These are phyloP conservation scores for Lasioglossum marginatum DNA, from an alignment of 2,888 invertebrate genomes.

Conservation along the genomic window DNA sequence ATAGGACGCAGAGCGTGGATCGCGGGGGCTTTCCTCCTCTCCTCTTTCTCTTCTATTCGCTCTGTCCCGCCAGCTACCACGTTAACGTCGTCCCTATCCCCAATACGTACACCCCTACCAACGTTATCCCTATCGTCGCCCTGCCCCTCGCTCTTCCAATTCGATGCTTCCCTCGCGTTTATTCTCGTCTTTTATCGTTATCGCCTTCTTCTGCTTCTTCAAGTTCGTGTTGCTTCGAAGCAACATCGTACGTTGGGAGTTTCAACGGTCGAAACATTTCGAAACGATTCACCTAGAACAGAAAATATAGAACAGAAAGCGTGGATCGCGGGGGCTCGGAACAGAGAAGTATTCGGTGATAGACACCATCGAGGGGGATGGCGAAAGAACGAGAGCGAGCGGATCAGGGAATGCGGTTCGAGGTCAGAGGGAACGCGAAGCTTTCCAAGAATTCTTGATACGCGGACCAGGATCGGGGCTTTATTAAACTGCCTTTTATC, in stretches of 20 bases:
- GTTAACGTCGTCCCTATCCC: not conserved
- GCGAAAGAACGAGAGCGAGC: constrained; percentile 22
- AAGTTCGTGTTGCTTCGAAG: no score
- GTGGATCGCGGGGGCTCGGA: not conserved
- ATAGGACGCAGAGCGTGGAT: not conserved
- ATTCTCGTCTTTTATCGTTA: no score
- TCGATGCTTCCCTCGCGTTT: not conserved
- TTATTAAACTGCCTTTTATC: constrained; percentile 78
- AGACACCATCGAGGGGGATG: constrained; percentile 33
- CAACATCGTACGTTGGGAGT: no score
- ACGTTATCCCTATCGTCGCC: not conserved
- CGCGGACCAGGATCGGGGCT: constrained; percentile 73
- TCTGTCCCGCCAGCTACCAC: no score
- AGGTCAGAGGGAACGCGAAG: constrained; percentile 74
- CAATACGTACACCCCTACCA: not conserved
- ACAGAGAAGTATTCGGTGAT: not conserved
- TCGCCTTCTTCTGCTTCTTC: not conserved
- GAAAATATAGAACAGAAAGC: not conserved
- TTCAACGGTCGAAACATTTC: no score
- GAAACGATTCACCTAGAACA: not conserved
- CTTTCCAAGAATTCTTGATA: constrained; percentile 81
- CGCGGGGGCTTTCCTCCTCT: not conserved
- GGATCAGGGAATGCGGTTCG: constrained; percentile 57
- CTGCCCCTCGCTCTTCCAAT: not conserved
- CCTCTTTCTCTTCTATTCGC: constrained; percentile 19